phyloP scores from a whole-genome alignment of 2,113 vertebrate genomes.

The Tor tambroides region DNA sequence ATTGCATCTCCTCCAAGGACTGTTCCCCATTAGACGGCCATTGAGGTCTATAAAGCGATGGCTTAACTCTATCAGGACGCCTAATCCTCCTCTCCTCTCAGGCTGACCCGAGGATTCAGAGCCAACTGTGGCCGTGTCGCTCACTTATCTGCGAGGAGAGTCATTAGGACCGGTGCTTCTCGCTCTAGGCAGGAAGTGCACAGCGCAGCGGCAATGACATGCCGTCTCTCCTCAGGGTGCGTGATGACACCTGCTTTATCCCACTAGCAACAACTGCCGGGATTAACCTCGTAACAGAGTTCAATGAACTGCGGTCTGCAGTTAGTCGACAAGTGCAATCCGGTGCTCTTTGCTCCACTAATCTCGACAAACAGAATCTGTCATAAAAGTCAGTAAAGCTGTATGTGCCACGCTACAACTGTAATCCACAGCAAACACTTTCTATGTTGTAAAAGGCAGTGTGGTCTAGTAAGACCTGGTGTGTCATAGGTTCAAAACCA shows the following conservation, averaged over 20 bases:
- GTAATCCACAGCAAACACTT: neutral
- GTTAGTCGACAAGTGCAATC: conserved; percentile 8
- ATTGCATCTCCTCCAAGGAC: conserved; percentile 27
- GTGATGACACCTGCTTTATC: conserved; percentile 44
- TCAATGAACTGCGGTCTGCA: neutral
- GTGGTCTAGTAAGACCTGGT: neutral
- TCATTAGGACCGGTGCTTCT: conserved; percentile 22
- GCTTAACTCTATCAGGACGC: conserved; percentile 31
- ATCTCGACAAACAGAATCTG: conserved; percentile 36
- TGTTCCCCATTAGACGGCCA: neutral
- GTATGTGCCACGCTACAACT: neutral
- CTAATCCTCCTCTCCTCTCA: conserved; percentile 31
- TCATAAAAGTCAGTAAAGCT: conserved; percentile 24
- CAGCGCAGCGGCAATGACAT: neutral
- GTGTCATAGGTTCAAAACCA: neutral
- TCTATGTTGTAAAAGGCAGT: neutral
- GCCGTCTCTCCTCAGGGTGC: conserved; percentile 31
- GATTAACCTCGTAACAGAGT: conserved; percentile 11
- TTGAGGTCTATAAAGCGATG: conserved; percentile 23
- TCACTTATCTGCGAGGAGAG: neutral
- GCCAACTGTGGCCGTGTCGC: conserved; percentile 13
- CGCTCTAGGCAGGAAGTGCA: neutral
- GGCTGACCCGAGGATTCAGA: conserved; percentile 35
- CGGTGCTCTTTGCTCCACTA: conserved; percentile 24
- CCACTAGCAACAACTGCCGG: conserved; percentile 36